These are phyloP conservation scores for Pseudochaenichthys georgianus DNA, from an alignment of 2,797 vertebrate genomes.

Conservation along the genomic window DNA sequence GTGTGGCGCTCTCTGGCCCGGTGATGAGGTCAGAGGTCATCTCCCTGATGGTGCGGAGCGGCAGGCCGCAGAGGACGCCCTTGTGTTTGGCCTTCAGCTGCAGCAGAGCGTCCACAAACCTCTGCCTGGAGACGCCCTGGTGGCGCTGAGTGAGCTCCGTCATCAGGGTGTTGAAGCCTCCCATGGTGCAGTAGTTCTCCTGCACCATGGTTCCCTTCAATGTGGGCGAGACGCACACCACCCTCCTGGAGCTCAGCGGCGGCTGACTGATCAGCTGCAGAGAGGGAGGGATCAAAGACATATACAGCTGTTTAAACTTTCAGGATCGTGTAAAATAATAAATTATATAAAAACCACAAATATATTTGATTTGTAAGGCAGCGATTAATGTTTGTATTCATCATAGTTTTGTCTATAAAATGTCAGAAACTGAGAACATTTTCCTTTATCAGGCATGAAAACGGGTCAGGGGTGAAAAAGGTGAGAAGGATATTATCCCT, in stretches of 20 bases:
- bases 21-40: conserved; percentile 79
- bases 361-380: background rate
- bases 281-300: background rate
- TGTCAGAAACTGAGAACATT: background rate
- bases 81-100: conserved; percentile 63
- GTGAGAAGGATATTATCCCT: too few species aligned
- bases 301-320: background rate
- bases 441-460: too few species aligned
- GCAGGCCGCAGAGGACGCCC: conserved; percentile 65
- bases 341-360: background rate
- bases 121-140: conserved; percentile 54
- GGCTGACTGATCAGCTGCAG: background rate
- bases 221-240: conserved; percentile 56
- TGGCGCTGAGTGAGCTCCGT: conserved; percentile 67
- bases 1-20: background rate
- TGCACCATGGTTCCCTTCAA: conserved; percentile 68
- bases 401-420: background rate
- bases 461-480: too few species aligned
- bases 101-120: conserved; percentile 70
- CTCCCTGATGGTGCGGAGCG: conserved; percentile 71
- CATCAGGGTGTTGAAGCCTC: conserved; percentile 77
- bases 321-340: background rate
- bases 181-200: conserved; percentile 72
- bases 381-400: background rate
- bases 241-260: conserved; percentile 23